Base-by-base conservation (phyloP, 2,113 vertebrate genomes). In the Capricornis sumatraensis region DNA sequence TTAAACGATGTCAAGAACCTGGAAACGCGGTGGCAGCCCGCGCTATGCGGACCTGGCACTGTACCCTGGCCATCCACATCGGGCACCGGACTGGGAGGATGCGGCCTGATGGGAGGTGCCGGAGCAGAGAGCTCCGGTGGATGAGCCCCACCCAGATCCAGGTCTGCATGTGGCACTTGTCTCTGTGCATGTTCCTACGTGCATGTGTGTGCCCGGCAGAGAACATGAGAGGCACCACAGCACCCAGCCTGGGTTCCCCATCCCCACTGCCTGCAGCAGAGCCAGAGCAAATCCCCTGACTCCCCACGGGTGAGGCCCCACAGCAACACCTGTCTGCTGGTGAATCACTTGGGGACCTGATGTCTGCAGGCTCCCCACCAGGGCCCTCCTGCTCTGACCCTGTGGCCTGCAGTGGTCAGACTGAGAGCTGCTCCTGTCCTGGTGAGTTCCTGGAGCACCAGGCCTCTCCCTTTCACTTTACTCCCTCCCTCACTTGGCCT, bases 11-110 rank as follows among this genome's bases (percentile, higher is more conserved):
- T 99, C 33, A 99, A 99, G 98, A 99, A 99, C 0, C 8, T 99
- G 50, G 99, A 99, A 98, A 99, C 98, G 0, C 99, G 99, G 12
- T 99, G 99, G 99, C 98, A 98, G 0, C 99, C 99, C 1, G 86
- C 99, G 96, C 98, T 99, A 83, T 98, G 98, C 0, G 93, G 81
- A 0, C 95, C 96, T 57, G 93, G 95, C 98, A 98, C 98, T 83
- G 98, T 93, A 99, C 99, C 6, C 7, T 99, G 3, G 99, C 99
- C 1, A 28, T 99, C 85, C 99, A 99, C 87, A 98, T 99, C 0
- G 99, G 99, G 1, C 83, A 96, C 52, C 98, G 97, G 99, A 99
- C 97, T 99, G 99, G 99, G 99, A 99, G 53, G 99, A 98, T 1
- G 95, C 98, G 0, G 92, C 98, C 0, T 99, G 99, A 99, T 97